Evolutionary conservation across 2,888 invertebrate genomes (phyloP).

Genomic region (Drosophila koepferae): DNA sequence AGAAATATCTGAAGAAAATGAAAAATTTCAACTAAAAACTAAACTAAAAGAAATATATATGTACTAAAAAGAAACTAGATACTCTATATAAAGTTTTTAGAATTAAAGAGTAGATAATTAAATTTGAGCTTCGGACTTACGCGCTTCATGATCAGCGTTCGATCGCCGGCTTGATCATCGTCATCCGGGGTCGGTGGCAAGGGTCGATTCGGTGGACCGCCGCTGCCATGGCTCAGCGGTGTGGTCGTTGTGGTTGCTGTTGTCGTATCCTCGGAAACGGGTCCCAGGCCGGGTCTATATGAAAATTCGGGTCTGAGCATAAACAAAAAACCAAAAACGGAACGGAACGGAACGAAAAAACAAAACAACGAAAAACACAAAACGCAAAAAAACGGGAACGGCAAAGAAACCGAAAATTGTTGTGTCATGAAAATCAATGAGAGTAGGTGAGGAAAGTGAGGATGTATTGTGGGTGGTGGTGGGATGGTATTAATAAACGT

Average conservation of each 20-base stretch:
- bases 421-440: slow-evolving; percentile 20
- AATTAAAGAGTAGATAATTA: neutral
- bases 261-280: slow-evolving; percentile 86
- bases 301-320: slow-evolving; percentile 91
- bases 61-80: slow-evolving; percentile 41
- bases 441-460: slow-evolving; percentile 15
- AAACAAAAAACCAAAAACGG: slow-evolving; percentile 67
- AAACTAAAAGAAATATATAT: slow-evolving; percentile 53
- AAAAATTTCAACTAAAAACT: slow-evolving; percentile 42
- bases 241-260: slow-evolving; percentile 80
- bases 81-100: slow-evolving; percentile 18
- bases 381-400: slow-evolving; percentile 52
- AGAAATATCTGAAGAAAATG: slow-evolving; percentile 46
- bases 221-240: slow-evolving; percentile 85
- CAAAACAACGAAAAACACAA: slow-evolving; percentile 55
- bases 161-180: slow-evolving; percentile 92
- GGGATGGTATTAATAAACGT: slow-evolving; percentile 16
- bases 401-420: slow-evolving; percentile 21
- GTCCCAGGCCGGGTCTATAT: slow-evolving; percentile 91
- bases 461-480: slow-evolving; percentile 9
- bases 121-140: slow-evolving; percentile 88
- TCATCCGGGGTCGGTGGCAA: slow-evolving; percentile 98
- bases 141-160: slow-evolving; percentile 96
- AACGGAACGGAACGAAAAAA: slow-evolving; percentile 56
- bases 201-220: slow-evolving; percentile 95